These are phyloP conservation scores for Drosophila suzukii DNA, from an alignment of 1,140 invertebrate genomes.

Conservation along the genomic window DNA sequence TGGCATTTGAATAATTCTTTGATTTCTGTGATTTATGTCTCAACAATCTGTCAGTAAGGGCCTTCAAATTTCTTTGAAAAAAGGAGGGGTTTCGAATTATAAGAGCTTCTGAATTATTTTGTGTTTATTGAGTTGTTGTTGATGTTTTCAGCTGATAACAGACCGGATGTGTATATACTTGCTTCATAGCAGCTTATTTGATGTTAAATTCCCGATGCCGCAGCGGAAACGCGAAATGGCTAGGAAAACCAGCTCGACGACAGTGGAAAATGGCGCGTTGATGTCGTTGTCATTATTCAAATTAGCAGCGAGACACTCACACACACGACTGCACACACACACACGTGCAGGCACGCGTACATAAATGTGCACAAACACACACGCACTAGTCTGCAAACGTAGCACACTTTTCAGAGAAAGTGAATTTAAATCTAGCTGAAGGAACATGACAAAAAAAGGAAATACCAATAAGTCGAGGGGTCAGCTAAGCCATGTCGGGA, in stretches of 20 bases:
- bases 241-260: constrained; percentile 10
- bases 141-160: constrained; percentile 11
- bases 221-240: constrained; percentile 64
- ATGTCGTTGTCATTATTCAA: constrained; percentile 81
- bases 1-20: constrained; percentile 25
- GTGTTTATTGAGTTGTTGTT: constrained; percentile 37
- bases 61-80: constrained; percentile 9
- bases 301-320: constrained; percentile 68
- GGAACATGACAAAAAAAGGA: constrained; percentile 29
- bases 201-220: constrained; percentile 60
- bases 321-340: constrained; percentile 58
- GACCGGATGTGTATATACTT: constrained; percentile 27
- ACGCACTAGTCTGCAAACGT: constrained; percentile 41
- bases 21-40: constrained; percentile 3
- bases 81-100: not conserved
- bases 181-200: constrained; percentile 39
- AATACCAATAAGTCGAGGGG: constrained; percentile 68
- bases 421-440: constrained; percentile 38
- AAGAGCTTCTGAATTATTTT: constrained; percentile 38
- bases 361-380: not conserved
- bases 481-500: constrained; percentile 22
- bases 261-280: constrained; percentile 75
- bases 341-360: constrained; percentile 12
- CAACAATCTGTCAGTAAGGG: constrained; percentile 11
- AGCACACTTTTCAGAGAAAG: constrained; percentile 60